Evolutionary conservation across 2,888 invertebrate genomes (phyloP).

Genomic region (Ophion slaviceki): DNA sequence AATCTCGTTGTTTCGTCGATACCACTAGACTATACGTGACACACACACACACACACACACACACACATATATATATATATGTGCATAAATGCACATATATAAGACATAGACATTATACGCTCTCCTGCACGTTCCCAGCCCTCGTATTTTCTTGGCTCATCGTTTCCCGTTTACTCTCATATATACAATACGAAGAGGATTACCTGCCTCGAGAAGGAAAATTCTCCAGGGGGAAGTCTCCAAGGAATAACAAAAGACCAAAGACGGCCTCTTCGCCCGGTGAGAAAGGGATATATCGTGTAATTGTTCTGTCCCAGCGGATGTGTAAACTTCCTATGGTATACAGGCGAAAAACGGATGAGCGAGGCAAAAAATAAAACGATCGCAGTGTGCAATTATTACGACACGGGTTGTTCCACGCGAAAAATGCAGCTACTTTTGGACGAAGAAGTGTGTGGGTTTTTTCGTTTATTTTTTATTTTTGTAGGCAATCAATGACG

Average conservation of each 20-base stretch:
- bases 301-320: constrained; percentile 47
- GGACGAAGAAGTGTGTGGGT: neutral
- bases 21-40: constrained; percentile 7
- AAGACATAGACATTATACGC: neutral
- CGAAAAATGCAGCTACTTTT: neutral
- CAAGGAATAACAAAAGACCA: constrained; percentile 40
- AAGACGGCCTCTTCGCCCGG: constrained; percentile 18
- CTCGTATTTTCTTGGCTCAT: constrained; percentile 31
- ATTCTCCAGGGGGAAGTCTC: constrained; percentile 35
- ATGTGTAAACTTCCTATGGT: constrained; percentile 35
- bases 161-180: constrained; percentile 20
- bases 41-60: too few relatives aligned
- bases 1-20: constrained; percentile 34
- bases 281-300: constrained; percentile 37
- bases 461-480: constrained; percentile 5
- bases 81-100: neutral
- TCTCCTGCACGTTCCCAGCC: constrained; percentile 12
- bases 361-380: constrained; percentile 21
- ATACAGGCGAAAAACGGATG: constrained; percentile 21
- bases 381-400: neutral
- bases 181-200: constrained; percentile 28
- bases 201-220: constrained; percentile 38
- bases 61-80: constrained; percentile 3
- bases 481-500: neutral
- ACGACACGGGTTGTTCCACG: neutral